Evolutionary conservation across 1,140 invertebrate species (phyloP), one percentile per base, ranked within the genome.

Genomic region (Brachionus rubens): DNA sequence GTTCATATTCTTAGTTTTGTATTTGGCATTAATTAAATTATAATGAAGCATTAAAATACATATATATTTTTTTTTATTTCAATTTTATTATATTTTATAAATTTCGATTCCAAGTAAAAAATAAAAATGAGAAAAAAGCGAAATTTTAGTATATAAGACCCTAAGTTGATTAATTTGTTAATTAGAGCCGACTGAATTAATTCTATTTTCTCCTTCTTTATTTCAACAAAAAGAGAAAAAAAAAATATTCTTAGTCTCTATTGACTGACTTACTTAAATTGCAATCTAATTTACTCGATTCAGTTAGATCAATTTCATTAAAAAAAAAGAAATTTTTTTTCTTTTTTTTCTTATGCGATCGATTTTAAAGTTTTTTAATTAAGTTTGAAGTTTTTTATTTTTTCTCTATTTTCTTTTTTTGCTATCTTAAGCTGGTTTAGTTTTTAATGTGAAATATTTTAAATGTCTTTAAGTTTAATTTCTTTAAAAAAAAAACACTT

Each of bases 1-100:
- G 59, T 65, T 65, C 59, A 28, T 65, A 65, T 65, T 65, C 19
- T 43, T 65, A 41, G 33, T 65, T 65, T 65, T 65, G 59, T 43
- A 65, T 41, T 65, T 65, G 59, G 59, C 59, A 65, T 65, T 65
- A 65, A 65, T 65, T 65, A 65, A 65, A 65, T 65, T 65, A 65
- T 65, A 65, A 65, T 65, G 59, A 65, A 65, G 59, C 59, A 65
- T 43, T 43, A 65, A 65, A 65, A 65, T 65, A 59, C 54, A 33
- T 30, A 59, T 33, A 59, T 59, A 59, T 33, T 33, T 59, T 59
- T 59, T 59, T 59, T 59, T n/a, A n/a, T 59, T 36, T 21, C 33
- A 21, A 5, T 46, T 46, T 46, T 46, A 7, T 46, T 46, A 3
- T 46, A 46, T 46, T 46, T 7, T 46, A 7, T 7, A 46, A 14